These are phyloP conservation scores for Isaurus tuberculatus DNA, from an alignment of 92 coral and sea anemone genomes.

Conservation along the genomic window DNA sequence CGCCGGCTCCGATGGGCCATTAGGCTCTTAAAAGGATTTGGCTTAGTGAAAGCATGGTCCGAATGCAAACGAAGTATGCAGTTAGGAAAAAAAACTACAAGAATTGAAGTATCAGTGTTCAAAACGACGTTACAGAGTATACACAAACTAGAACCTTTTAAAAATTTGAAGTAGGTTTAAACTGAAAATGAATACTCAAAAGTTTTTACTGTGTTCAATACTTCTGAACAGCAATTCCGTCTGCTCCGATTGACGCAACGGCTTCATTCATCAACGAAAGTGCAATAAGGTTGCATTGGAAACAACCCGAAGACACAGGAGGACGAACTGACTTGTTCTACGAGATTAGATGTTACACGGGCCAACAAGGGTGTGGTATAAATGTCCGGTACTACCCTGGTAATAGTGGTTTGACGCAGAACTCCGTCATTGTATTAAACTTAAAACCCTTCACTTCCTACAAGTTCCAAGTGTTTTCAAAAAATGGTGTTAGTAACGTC, in stretches of 20 bases:
- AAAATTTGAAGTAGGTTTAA: too few species aligned
- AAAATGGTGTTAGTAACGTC: slow-evolving; percentile 18
- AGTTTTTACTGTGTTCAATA: not conserved
- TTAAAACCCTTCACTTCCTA: slow-evolving; percentile 7
- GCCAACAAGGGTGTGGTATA: not conserved
- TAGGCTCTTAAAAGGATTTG: too few species aligned
- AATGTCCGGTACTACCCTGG: not conserved
- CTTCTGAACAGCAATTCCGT: slow-evolving; percentile 14
- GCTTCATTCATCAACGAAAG: slow-evolving; percentile 5
- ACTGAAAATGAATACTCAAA: too few species aligned
- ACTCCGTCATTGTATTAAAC: not conserved
- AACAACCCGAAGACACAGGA: not conserved
- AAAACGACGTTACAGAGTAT: too few species aligned
- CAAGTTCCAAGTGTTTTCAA: slow-evolving; percentile 2
- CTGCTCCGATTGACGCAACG: not conserved
- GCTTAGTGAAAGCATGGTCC: too few species aligned
- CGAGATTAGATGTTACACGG: not conserved
- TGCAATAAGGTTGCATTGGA: slow-evolving; percentile 16
- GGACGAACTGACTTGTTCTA: slow-evolving; percentile 34
- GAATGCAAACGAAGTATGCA: too few species aligned
- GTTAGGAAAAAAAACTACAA: too few species aligned
- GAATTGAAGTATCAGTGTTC: too few species aligned
- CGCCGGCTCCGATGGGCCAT: too few species aligned
- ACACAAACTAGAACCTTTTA: too few species aligned
- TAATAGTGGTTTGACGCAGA: not conserved